A percentile compares a stretch with the other conserved stretches of the same genome.
Conservation (phyloP, 92 coral and sea anemone species). For the Bergia puertoricense region DNA sequence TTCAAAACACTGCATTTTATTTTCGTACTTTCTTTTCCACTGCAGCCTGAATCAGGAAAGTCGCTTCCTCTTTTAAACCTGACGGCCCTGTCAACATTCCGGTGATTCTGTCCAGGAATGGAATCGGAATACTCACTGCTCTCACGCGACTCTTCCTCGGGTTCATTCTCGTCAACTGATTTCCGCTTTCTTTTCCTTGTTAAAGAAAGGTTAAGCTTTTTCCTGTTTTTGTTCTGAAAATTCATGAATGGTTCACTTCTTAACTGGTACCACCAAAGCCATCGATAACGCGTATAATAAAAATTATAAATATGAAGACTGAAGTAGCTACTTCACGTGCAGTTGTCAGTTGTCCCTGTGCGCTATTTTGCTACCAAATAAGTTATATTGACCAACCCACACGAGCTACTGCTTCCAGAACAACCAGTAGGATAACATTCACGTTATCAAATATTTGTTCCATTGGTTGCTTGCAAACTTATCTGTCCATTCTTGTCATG, state of each 20-base stretch:
- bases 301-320: no score
- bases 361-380: no score
- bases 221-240: neutral
- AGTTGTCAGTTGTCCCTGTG: no score
- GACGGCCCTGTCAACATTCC: neutral
- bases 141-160: neutral
- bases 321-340: neutral
- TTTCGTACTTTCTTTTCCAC: neutral
- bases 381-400: neutral
- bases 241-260: neutral
- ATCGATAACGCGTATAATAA: neutral
- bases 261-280: neutral
- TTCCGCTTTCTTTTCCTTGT: constrained; percentile 38
- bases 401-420: neutral
- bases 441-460: neutral
- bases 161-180: neutral
- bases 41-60: neutral
- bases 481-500: neutral
- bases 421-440: neutral
- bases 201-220: constrained; percentile 4
- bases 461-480: neutral
- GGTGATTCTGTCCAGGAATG: neutral
- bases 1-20: constrained; percentile 29
- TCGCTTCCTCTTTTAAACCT: neutral
- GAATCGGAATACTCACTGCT: neutral